A percentile compares a stretch with the other conserved stretches of the same genome.
Conservation (phyloP, 2,888 invertebrate species). For the Drosophila suboccidentalis region DNA sequence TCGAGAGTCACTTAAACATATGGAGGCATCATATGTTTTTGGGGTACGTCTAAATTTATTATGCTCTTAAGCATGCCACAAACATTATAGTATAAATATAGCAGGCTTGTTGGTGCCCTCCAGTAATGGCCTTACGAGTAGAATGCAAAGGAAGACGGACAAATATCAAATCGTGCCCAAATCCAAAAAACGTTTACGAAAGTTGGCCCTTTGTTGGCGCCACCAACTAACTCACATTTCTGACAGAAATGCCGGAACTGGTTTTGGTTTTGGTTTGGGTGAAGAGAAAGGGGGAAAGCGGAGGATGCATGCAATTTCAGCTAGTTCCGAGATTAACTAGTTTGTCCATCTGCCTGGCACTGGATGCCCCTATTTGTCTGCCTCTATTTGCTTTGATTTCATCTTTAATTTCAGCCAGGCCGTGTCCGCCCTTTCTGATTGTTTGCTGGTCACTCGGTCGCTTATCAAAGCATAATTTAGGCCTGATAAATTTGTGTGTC, state of each 20-base stretch:
- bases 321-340: slow-evolving; percentile 21
- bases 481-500: slow-evolving; percentile 53
- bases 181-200: slow-evolving; percentile 34
- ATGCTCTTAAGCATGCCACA: background rate
- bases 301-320: slow-evolving; percentile 23
- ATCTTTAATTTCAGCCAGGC: slow-evolving; percentile 57
- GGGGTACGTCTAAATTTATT: background rate
- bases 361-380: slow-evolving; percentile 42
- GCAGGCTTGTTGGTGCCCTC: slow-evolving; percentile 2
- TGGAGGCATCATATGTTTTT: background rate
- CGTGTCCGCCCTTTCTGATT: slow-evolving; percentile 22
- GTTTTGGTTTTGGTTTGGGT: slow-evolving; percentile 15
- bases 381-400: slow-evolving; percentile 63
- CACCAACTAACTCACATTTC: slow-evolving; percentile 18
- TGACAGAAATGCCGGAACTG: slow-evolving; percentile 41
- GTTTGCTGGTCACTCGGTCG: slow-evolving; percentile 34
- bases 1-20: background rate
- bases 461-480: slow-evolving; percentile 68
- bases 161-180: slow-evolving; percentile 34
- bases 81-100: slow-evolving; percentile 10
- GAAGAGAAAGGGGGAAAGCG: background rate
- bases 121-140: background rate
- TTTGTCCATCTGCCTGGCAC: slow-evolving; percentile 16
- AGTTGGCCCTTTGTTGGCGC: slow-evolving; percentile 25
- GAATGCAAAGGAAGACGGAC: background rate